Evolutionary conservation across 2,888 invertebrate species (phyloP).

Genomic region (Chrysolina oricalcia): DNA sequence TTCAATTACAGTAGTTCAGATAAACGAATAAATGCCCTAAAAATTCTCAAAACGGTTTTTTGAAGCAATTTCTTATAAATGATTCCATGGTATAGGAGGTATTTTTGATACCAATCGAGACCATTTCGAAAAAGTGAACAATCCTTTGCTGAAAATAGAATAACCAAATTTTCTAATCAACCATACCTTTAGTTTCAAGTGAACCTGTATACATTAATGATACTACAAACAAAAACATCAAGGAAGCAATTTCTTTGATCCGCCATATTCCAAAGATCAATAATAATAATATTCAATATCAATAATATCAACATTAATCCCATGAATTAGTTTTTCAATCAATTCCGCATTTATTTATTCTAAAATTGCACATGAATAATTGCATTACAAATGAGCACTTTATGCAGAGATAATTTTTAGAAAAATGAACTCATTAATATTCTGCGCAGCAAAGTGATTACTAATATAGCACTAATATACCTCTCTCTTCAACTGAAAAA

Average conservation of each 20-base stretch:
- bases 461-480: constrained; percentile 19
- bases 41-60: not conserved
- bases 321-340: not conserved
- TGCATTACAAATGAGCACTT: constrained; percentile 2
- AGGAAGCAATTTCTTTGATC: not conserved
- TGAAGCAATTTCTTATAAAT: no score
- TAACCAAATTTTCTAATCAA: no score
- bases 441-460: constrained; percentile 31
- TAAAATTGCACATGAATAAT: constrained; percentile 13
- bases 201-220: no score
- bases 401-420: not conserved
- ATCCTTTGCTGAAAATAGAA: not conserved
- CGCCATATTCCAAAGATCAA: not conserved
- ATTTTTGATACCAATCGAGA: no score
- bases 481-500: constrained; percentile 23
- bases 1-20: no score
- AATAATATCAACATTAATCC: not conserved
- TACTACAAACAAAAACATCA: no score
- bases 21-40: no score
- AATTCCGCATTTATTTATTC: not conserved
- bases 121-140: not conserved
- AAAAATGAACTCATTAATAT: constrained; percentile 20
- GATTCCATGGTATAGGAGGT: no score
- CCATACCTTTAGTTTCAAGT: no score
- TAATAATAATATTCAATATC: not conserved